A percentile compares a stretch with the other conserved stretches of the same genome.
phyloP scores from a whole-genome alignment of 2,888 invertebrate species.

The Blera fallax region DNA sequence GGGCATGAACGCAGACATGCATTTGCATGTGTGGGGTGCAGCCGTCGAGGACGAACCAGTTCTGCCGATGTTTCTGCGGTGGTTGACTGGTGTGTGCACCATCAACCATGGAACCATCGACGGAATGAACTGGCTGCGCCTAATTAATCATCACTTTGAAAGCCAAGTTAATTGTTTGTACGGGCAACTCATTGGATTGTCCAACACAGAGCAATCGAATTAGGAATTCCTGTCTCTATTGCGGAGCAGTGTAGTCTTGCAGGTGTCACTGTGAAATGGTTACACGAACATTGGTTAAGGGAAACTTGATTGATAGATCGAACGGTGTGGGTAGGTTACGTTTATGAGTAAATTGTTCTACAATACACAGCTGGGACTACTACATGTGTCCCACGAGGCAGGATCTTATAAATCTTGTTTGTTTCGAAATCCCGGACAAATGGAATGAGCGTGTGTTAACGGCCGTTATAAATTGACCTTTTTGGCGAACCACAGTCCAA shows the following conservation, averaged over 20 bases:
- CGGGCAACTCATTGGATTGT: constrained; percentile 22
- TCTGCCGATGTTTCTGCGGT: background rate
- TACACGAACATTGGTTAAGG: background rate
- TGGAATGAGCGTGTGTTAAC: background rate
- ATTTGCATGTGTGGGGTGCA: constrained; percentile 41
- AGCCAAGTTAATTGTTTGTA: constrained; percentile 61
- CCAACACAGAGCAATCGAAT: background rate
- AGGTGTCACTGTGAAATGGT: constrained; percentile 11
- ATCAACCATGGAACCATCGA: background rate
- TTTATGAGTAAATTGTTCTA: too few relatives aligned
- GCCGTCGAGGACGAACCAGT: constrained; percentile 42
- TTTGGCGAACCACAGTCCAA: background rate
- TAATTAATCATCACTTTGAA: constrained; percentile 68
- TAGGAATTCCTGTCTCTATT: background rate
- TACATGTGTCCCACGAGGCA: too few relatives aligned
- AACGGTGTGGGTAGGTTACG: background rate
- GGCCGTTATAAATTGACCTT: background rate
- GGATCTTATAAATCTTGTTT: too few relatives aligned
- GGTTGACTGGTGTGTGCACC: background rate
- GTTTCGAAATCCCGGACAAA: too few relatives aligned
- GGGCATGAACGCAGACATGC: constrained; percentile 19
- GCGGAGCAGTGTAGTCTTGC: background rate
- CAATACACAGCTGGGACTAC: too few relatives aligned
- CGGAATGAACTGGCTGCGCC: constrained; percentile 27
- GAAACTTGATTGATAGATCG: constrained; percentile 19